These are phyloP conservation scores for Oreochromis mossambicus DNA, from an alignment of 2,797 vertebrate species.

Conservation along the genomic window DNA sequence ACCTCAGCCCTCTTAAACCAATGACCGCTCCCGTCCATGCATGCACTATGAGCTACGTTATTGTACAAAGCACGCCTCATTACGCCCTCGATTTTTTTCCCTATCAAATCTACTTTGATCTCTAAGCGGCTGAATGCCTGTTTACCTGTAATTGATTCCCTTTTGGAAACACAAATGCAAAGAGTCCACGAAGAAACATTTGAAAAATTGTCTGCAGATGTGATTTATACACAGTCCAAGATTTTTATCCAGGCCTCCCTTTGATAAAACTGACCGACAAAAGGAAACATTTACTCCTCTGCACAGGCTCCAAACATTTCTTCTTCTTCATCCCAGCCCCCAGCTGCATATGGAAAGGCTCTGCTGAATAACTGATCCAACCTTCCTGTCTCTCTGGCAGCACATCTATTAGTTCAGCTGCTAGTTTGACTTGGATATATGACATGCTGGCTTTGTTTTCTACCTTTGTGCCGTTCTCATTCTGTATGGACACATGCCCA, in stretches of 20 bases:
- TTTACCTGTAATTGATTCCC: conserved; percentile 34
- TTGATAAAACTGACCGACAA: conserved; percentile 45
- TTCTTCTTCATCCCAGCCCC: neutral
- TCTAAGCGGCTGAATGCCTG: neutral
- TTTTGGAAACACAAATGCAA: conserved; percentile 24
- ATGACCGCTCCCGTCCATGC: neutral
- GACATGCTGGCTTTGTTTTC: conserved; percentile 20
- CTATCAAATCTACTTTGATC: conserved; percentile 15
- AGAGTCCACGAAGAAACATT: conserved; percentile 9
- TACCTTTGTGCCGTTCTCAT: conserved; percentile 21
- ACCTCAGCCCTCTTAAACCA: neutral
- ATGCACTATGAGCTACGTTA: neutral
- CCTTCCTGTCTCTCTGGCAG: conserved; percentile 54
- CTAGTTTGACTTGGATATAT: conserved; percentile 20
- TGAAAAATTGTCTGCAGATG: conserved; percentile 43
- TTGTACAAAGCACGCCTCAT: neutral
- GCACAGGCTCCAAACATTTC: conserved; percentile 28
- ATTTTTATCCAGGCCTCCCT: conserved; percentile 31
- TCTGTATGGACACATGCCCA: neutral
- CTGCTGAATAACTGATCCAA: conserved; percentile 28
- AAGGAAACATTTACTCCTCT: conserved; percentile 44
- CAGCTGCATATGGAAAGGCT: conserved; percentile 33
- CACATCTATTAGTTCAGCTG: conserved; percentile 65
- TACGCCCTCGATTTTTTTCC: neutral
- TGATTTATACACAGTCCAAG: conserved; percentile 19